Conservation (phyloP, 2,797 vertebrate species). For the Mallotus villosus region DNA sequence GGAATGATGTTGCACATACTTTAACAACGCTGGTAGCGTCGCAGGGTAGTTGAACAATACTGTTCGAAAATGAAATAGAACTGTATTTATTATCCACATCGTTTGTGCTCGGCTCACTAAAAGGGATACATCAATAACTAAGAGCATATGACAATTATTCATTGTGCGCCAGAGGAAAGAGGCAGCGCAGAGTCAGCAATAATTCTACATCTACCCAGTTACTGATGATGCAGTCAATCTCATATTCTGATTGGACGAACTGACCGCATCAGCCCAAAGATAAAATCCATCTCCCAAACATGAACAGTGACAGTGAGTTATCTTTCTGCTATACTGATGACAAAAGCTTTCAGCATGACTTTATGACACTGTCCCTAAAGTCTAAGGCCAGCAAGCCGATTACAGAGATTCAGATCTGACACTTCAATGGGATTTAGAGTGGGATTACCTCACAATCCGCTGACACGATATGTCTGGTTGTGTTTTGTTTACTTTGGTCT, state of each 20-base stretch:
- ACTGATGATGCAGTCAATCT: background rate
- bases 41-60: too few species aligned
- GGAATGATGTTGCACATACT: background rate
- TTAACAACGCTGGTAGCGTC: background rate
- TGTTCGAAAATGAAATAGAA: background rate
- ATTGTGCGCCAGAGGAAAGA: background rate
- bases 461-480: background rate
- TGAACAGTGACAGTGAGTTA: background rate
- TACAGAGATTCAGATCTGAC: background rate
- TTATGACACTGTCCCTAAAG: background rate
- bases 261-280: background rate
- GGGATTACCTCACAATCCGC: conserved; percentile 4
- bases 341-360: background rate
- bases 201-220: background rate
- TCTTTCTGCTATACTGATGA: background rate
- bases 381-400: background rate
- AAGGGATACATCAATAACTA: background rate
- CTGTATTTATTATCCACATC: background rate
- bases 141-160: background rate
- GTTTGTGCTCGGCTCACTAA: background rate
- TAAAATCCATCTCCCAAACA: background rate
- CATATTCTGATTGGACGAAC: background rate
- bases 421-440: background rate
- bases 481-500: conserved; percentile 9
- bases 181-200: conserved; percentile 2